phyloP scores from a whole-genome alignment of 2,113 vertebrate species.

The Clarias macrocephalus region DNA sequence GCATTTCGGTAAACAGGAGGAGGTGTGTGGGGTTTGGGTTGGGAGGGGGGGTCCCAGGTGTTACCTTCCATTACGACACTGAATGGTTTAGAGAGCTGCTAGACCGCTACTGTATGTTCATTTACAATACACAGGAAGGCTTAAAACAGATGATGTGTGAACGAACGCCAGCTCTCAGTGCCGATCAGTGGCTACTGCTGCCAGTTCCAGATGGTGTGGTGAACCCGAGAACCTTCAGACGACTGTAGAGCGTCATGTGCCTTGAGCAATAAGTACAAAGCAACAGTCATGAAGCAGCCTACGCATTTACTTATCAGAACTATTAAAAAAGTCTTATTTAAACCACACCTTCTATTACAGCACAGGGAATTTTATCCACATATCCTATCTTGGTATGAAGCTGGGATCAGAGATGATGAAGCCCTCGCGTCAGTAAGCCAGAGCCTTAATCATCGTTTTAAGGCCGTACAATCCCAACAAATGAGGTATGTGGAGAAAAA shows the following conservation, averaged over 20 bases:
- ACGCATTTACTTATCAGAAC: not conserved
- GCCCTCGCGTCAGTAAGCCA: too few species aligned
- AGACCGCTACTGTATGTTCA: slow-evolving; percentile 24
- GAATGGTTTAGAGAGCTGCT: slow-evolving; percentile 3
- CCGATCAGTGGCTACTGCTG: not conserved
- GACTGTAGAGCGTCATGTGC: not conserved
- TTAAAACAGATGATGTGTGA: not conserved
- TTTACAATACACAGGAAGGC: slow-evolving; percentile 37
- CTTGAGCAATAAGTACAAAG: not conserved
- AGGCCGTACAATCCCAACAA: too few species aligned
- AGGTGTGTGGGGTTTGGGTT: slow-evolving; percentile 35
- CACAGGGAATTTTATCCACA: too few species aligned
- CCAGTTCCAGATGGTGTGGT: not conserved
- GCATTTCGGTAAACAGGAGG: slow-evolving; percentile 46
- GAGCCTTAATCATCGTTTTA: too few species aligned
- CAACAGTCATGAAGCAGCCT: not conserved
- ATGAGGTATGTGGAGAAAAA: too few species aligned
- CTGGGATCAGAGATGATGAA: too few species aligned
- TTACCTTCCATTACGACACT: slow-evolving; percentile 1
- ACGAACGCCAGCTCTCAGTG: not conserved
- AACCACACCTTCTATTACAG: too few species aligned
- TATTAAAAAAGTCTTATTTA: not conserved
- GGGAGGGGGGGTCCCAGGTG: slow-evolving; percentile 49
- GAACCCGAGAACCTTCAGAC: too few species aligned
- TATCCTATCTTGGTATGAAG: too few species aligned